These are phyloP conservation scores for Piprites chloris DNA, from an alignment of 2,113 vertebrate genomes.

Conservation along the genomic window DNA sequence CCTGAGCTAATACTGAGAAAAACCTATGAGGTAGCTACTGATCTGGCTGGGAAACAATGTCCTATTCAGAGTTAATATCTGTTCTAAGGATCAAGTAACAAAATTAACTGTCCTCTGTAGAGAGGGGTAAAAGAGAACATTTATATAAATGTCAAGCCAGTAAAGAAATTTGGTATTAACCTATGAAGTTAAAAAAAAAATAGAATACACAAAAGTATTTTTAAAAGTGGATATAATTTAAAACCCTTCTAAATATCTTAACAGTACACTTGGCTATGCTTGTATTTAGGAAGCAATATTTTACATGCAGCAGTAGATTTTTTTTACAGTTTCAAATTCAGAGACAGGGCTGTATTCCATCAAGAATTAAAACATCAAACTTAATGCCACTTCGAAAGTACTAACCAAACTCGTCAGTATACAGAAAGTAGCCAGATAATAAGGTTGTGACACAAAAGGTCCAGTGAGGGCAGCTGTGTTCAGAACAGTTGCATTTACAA, in stretches of 20 bases:
- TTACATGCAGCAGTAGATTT: slow-evolving; percentile 7
- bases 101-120: slow-evolving; percentile 31
- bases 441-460: background rate
- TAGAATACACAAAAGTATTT: slow-evolving; percentile 45
- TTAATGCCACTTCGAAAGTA: background rate
- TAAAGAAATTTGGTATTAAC: slow-evolving; percentile 51
- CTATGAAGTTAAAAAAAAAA: slow-evolving; percentile 41
- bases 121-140: background rate
- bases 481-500: background rate
- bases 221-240: slow-evolving; percentile 49
- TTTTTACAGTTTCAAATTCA: slow-evolving; percentile 20
- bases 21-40: slow-evolving; percentile 54
- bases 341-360: background rate
- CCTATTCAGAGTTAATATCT: slow-evolving; percentile 70
- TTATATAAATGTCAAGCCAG: slow-evolving; percentile 4
- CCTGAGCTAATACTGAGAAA: background rate
- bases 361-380: background rate
- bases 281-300: slow-evolving; percentile 62
- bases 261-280: slow-evolving; percentile 28
- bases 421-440: background rate
- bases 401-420: background rate
- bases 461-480: background rate
- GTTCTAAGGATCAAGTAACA: slow-evolving; percentile 68
- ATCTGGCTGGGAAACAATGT: slow-evolving; percentile 71
- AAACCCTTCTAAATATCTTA: slow-evolving; percentile 60